Evolutionary conservation across 2,113 vertebrate species (phyloP).

Genomic region (Dipodomys stephensi): DNA sequence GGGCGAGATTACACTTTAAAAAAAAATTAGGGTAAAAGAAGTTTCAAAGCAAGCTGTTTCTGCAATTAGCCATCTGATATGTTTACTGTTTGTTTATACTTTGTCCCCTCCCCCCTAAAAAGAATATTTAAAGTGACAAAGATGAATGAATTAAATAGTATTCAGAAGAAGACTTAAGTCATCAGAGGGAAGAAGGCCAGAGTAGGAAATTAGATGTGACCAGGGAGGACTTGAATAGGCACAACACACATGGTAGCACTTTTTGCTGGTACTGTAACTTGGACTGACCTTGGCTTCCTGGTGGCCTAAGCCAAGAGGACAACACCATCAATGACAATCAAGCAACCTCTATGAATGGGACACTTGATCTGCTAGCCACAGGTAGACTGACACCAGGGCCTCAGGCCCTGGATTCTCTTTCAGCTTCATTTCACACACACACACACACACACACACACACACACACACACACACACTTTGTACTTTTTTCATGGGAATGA

Average conservation of each 20-base stretch:
- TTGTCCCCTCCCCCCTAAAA: background rate
- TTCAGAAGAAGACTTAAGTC: background rate
- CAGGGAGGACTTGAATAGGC: fast-evolving
- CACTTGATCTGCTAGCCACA: slow-evolving; percentile 57
- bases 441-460: background rate
- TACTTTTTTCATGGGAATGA: background rate
- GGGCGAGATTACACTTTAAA: background rate
- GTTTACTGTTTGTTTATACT: slow-evolving; percentile 8
- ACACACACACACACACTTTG: background rate
- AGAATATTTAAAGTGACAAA: background rate
- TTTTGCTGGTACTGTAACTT: background rate
- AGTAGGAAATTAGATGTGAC: background rate
- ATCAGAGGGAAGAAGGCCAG: background rate
- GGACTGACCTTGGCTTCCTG: background rate
- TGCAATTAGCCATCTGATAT: background rate
- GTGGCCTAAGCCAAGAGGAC: background rate
- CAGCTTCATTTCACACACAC: slow-evolving; percentile 49
- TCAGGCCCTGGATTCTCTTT: slow-evolving; percentile 54
- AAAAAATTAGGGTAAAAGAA: background rate
- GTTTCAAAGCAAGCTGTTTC: slow-evolving; percentile 47
- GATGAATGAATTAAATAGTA: background rate
- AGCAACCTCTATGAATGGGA: background rate
- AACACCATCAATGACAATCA: background rate
- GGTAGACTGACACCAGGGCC: slow-evolving; percentile 67
- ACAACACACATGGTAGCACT: fast-evolving